Evolutionary conservation across 2,888 invertebrate species (phyloP).

Genomic region (Xiphydria camelus): DNA sequence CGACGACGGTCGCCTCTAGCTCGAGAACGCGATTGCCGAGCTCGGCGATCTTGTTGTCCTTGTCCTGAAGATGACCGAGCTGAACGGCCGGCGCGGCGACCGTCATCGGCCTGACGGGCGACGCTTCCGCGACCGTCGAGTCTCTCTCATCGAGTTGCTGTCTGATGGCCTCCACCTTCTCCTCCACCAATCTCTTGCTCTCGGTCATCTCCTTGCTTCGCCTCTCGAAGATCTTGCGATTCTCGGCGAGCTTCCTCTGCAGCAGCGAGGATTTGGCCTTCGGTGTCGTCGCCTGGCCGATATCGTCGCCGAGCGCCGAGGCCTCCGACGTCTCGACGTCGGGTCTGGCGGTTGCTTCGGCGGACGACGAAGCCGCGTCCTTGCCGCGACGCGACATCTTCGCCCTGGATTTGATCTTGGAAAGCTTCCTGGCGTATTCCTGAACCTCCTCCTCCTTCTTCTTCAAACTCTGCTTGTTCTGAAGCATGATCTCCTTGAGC

Average conservation of each 20-base stretch:
- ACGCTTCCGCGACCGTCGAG: conserved; percentile 37
- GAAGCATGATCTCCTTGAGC: conserved; percentile 50
- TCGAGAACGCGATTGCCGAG: conserved; percentile 72
- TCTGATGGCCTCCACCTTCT: conserved; percentile 57
- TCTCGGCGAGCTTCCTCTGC: conserved; percentile 54
- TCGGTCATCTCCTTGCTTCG: conserved; percentile 54
- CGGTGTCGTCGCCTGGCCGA: conserved; percentile 48
- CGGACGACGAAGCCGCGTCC: conserved; percentile 35
- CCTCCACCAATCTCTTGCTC: conserved; percentile 53
- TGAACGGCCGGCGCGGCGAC: conserved; percentile 29
- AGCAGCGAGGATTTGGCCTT: conserved; percentile 52
- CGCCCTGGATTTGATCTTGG: conserved; percentile 55
- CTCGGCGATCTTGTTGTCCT: conserved; percentile 68
- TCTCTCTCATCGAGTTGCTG: conserved; percentile 59
- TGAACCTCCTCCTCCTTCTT: conserved; percentile 53
- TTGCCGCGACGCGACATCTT: conserved; percentile 45
- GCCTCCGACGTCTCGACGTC: conserved; percentile 26
- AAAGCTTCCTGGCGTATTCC: conserved; percentile 56
- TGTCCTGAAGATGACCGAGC: conserved; percentile 60
- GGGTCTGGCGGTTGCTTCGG: conserved; percentile 33
- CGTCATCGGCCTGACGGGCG: conserved; percentile 41
- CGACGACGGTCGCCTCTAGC: conserved; percentile 75
- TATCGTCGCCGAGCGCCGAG: conserved; percentile 40
- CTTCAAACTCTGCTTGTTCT: conserved; percentile 48
- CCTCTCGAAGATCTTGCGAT: conserved; percentile 54